Evolutionary conservation across 1,140 invertebrate genomes (phyloP), one percentile per base, ranked within the genome.

Genomic region (Platorchestia sp.): DNA sequence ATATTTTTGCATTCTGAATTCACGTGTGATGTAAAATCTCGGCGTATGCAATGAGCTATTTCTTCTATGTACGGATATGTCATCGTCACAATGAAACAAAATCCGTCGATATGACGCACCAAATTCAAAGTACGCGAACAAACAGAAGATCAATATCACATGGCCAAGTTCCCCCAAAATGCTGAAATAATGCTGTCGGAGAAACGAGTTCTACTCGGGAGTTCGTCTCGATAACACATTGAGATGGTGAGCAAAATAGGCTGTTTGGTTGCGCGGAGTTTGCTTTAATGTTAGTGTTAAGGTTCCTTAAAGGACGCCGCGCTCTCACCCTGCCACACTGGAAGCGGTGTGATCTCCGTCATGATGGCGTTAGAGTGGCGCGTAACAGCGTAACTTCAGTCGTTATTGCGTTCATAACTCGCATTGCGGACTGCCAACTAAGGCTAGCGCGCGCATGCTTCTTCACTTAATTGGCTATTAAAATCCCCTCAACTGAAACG

Each of bases 361-460:
- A 10, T 75, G 59, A 75, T 10, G 59, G 59, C 59, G 59, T 75
- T 51, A 75, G 14, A 75, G 59, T 75, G 59, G 59, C 59, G 87
- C 87, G 43, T 89, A 89, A 89, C 87, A 19, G 87, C 87, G 1
- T 89, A 89, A 89, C 41, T 89, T 89, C n/a, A 44, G 87, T 89
- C 87, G 43, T 89, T 89, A 89, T 44, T 89, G 87, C 41, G 87
- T 44, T 89, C 87, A 44, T 44, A 89, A 42, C 43, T 41, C 87
- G n/a, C 87, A 42, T 41, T 89, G 87, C 41, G 43, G 87, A 75
- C 87, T 89, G 27, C 87, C 14, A 89, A 89, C 87, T 89, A 89
- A 41, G 43, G 43, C 87, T 44, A 3, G 41, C 87, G 36, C 41
- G 22, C 87, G 87, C 87, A 89, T 89, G 41, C 87, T 44, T 89